These are phyloP conservation scores for Capreolus pygargus DNA, from an alignment of 2,113 vertebrate genomes.

Conservation along the genomic window DNA sequence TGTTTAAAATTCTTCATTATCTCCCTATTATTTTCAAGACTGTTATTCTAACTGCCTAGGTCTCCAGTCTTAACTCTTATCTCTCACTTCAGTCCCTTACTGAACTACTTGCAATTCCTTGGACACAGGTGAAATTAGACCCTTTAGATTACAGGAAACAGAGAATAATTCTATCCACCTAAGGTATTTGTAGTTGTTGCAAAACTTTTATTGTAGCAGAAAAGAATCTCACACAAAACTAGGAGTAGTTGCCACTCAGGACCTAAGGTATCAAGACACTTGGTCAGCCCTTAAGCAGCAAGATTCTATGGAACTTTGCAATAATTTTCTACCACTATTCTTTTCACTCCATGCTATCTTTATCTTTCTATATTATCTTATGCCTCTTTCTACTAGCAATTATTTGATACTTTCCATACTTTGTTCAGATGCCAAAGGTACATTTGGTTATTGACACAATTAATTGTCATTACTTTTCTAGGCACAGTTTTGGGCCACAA, in stretches of 20 bases:
- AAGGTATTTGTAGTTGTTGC: neutral
- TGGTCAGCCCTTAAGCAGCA: neutral
- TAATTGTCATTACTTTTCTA: neutral
- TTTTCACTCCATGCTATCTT: neutral
- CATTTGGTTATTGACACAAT: neutral
- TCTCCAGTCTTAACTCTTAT: neutral
- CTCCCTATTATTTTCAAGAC: neutral
- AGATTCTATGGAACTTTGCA: neutral
- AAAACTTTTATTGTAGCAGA: neutral
- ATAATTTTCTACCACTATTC: neutral
- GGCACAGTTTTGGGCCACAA: neutral
- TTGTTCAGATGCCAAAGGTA: neutral
- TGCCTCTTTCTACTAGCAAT: neutral
- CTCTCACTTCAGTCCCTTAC: neutral
- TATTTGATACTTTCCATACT: neutral
- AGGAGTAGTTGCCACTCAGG: neutral
- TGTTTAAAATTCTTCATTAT: neutral
- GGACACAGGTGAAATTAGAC: neutral
- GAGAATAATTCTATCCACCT: neutral
- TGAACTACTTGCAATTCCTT: neutral
- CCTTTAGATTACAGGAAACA: neutral
- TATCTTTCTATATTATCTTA: neutral
- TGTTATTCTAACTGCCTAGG: neutral
- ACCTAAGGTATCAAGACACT: neutral
- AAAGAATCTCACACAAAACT: neutral